These are phyloP conservation scores for Cotesia glomerata DNA, from an alignment of 1,140 invertebrate species.

Conservation along the genomic window DNA sequence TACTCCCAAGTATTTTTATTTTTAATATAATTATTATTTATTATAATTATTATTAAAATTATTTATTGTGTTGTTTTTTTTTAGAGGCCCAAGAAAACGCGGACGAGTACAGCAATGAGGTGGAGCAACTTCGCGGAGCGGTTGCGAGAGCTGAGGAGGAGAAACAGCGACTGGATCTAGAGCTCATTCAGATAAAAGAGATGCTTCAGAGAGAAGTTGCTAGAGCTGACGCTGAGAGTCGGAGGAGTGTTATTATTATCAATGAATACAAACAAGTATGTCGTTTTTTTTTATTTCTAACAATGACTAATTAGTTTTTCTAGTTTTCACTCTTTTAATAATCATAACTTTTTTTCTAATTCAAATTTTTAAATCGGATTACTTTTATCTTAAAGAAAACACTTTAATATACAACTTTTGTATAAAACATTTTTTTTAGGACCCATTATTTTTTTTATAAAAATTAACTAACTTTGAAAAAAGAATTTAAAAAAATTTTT, in stretches of 20 bases:
- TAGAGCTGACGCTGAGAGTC: conserved; percentile 75
- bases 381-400: background rate
- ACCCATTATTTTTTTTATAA: no score
- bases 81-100: conserved; percentile 76
- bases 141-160: conserved; percentile 84
- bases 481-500: no score
- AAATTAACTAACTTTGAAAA: no score
- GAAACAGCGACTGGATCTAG: conserved; percentile 77
- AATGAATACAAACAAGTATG: conserved; percentile 87
- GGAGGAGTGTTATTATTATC: conserved; percentile 78
- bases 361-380: no score
- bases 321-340: no score
- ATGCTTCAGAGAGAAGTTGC: conserved; percentile 83
- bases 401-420: background rate
- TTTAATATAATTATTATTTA: no score
- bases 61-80: conserved; percentile 31
- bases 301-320: background rate
- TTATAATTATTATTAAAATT: background rate
- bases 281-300: background rate
- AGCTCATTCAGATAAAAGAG: conserved; percentile 82
- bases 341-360: no score
- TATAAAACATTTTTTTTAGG: background rate
- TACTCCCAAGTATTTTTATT: no score
- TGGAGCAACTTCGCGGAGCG: conserved; percentile 76
- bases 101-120: conserved; percentile 80